Base-by-base conservation (phyloP, 1,140 invertebrate species). In the Tetramorium alpestre region DNA sequence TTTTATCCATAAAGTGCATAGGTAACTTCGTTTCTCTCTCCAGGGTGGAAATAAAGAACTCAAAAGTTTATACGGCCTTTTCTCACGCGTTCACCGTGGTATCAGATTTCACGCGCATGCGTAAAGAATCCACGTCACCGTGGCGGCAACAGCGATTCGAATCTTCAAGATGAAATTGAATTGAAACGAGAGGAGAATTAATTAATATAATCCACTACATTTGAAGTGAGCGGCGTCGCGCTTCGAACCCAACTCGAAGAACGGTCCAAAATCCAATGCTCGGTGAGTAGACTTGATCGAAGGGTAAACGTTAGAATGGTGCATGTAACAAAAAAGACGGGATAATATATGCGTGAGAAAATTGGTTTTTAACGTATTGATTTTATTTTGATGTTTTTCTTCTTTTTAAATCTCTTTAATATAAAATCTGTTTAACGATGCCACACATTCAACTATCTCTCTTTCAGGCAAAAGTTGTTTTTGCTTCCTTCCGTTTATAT, bases 341-440 rank as follows among this genome's bases (percentile, higher is more conserved):
- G 62, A 76, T 69, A 80, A 86, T 41, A 41, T 0, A 60, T 58
- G 4, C 49, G 51, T n/a, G 73, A 67, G 13, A 85, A 70, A 62
- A 47, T 76, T 82, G 92, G 91, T 92, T 94, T 95, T 95, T 94
- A 94, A 94, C 93, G 93, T 93, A 94, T 95, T 93, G 81, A 92
- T 84, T 94, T 95, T 95, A 95, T 95, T 95, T 94, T 95, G 94
- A 95, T 95, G 94, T 92, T 94, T 94, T 91, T 91, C 47, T 91
- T 69, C 25, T 94, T 93, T 91, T 94, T 94, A 94, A 94, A 95
- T 94, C 92, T 95, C 94, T 95, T 94, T 89, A 92, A 95, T 95
- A 95, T 95, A 95, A 95, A 95, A 95, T 94, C 95, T 95, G 91
- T 94, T 93, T 93, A 95, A 94, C 93, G 94, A 95, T 95, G 94